Conservation (phyloP, 1,140 invertebrate genomes). For the Brachionus paranguensis region DNA sequence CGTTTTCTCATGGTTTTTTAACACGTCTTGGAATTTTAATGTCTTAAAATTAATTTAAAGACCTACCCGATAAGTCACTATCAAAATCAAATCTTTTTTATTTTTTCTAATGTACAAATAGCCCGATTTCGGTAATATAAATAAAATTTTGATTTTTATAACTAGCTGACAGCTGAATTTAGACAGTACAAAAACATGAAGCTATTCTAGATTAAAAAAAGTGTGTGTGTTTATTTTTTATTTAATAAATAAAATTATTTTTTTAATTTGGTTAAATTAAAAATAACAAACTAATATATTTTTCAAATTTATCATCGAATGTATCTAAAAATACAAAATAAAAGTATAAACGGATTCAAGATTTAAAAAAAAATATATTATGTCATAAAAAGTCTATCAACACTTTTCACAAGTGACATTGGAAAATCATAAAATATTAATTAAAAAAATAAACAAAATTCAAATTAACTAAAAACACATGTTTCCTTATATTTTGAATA, state of each 20-base stretch:
- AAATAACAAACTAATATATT: not conserved
- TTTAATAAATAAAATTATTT: not conserved
- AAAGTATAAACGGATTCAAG: no score
- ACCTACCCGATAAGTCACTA: not conserved
- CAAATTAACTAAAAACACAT: no score
- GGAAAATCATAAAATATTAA: no score
- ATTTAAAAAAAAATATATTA: no score
- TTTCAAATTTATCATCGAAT: not conserved
- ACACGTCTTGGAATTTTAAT: constrained; percentile 26
- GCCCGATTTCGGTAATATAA: not conserved
- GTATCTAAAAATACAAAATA: not conserved
- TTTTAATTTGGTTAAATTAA: not conserved
- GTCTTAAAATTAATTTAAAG: not conserved
- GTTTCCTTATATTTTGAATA: no score
- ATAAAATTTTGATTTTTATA: not conserved
- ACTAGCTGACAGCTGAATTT: not conserved
- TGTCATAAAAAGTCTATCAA: no score
- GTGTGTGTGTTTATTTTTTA: not conserved
- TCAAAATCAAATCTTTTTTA: not conserved
- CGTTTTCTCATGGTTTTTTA: constrained; percentile 28
- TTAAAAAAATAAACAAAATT: no score
- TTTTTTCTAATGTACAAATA: not conserved
- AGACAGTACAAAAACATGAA: not conserved
- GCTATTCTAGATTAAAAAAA: not conserved
- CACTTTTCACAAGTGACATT: no score